Conservation (phyloP, 2,888 invertebrate species). For the Heterodera filipjevi region DNA sequence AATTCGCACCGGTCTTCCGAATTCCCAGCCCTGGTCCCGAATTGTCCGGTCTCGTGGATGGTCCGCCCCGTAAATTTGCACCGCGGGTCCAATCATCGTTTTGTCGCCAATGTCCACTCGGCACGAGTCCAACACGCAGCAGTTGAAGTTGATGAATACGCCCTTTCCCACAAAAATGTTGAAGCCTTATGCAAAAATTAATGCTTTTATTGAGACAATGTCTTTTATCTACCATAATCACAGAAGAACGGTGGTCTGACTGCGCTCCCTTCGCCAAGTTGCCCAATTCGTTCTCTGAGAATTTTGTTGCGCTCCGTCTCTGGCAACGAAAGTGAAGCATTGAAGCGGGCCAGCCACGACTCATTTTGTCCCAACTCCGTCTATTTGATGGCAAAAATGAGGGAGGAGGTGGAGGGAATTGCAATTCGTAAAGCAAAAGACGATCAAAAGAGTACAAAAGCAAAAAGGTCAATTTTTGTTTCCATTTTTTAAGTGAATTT, state of each 20-base stretch:
- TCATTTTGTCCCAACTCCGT: background rate
- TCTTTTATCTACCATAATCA: slow-evolving; percentile 28
- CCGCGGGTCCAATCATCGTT: slow-evolving; percentile 29
- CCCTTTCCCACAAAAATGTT: slow-evolving; percentile 29
- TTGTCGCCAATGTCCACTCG: slow-evolving; percentile 29
- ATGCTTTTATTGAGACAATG: too few relatives aligned
- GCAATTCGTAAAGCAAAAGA: too few relatives aligned
- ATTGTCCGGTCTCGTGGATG: slow-evolving; percentile 28
- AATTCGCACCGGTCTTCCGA: slow-evolving; percentile 28
- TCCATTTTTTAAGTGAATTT: too few relatives aligned
- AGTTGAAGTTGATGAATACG: slow-evolving; percentile 26
- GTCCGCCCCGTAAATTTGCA: slow-evolving; percentile 30
- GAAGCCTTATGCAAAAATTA: too few relatives aligned
- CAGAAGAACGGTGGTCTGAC: slow-evolving; percentile 32
- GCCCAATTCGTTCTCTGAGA: slow-evolving; percentile 28
- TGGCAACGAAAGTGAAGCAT: background rate
- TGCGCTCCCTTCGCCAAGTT: slow-evolving; percentile 24
- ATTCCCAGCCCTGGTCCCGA: slow-evolving; percentile 32
- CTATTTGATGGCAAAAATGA: background rate
- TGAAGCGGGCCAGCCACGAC: slow-evolving; percentile 16
- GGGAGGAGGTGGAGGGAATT: too few relatives aligned
- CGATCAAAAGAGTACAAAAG: too few relatives aligned
- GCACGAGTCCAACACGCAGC: slow-evolving; percentile 21
- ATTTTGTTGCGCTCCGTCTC: slow-evolving; percentile 13
- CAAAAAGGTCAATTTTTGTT: too few relatives aligned